phyloP scores from a whole-genome alignment of 2,113 vertebrate species.

The Dolichallabes microphthalmus region DNA sequence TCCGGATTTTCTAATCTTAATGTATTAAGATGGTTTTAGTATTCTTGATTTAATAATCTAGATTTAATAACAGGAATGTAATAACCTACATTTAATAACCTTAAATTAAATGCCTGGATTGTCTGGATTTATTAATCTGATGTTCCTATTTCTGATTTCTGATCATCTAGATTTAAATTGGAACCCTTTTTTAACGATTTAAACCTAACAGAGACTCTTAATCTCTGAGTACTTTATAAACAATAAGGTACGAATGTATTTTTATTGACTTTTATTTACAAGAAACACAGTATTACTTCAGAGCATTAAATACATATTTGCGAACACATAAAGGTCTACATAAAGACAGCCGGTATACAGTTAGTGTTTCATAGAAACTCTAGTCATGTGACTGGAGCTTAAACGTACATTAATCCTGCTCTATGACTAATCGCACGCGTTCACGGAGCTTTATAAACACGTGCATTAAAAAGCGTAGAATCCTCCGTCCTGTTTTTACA shows the following conservation, averaged over 20 bases:
- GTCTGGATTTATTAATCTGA: too few species aligned
- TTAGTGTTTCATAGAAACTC: neutral
- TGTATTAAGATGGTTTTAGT: neutral
- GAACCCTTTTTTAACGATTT: neutral
- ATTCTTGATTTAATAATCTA: too few species aligned
- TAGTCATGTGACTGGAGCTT: neutral
- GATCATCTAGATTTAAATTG: neutral
- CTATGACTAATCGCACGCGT: neutral
- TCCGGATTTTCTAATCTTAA: neutral
- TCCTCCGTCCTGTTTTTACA: neutral
- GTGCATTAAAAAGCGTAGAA: neutral
- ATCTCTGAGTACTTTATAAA: neutral
- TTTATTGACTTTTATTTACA: neutral
- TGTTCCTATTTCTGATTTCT: too few species aligned
- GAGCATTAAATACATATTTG: neutral
- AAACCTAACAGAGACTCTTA: neutral
- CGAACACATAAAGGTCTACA: neutral
- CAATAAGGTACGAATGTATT: neutral
- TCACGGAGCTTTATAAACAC: neutral
- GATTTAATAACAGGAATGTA: neutral
- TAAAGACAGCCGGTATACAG: neutral
- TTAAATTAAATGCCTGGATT: too few species aligned
- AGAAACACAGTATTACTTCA: neutral
- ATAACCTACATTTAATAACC: too few species aligned
- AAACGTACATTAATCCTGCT: neutral